Conservation (phyloP, 2,888 invertebrate species). For the Drosophila buzzatii region DNA sequence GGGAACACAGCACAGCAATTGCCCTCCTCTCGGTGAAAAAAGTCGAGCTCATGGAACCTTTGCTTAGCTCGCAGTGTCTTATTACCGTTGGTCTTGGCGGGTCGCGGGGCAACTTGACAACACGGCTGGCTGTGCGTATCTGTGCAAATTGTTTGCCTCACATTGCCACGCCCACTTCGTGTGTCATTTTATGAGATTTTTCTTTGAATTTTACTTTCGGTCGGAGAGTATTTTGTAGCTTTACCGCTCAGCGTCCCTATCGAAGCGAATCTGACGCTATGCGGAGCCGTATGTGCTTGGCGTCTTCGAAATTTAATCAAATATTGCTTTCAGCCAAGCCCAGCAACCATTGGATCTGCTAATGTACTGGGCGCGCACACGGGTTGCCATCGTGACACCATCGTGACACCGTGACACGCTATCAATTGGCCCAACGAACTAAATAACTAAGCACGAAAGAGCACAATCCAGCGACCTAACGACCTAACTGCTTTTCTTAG, state of each 20-base stretch:
- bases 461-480: background rate
- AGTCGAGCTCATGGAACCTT: slow-evolving; percentile 35
- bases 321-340: slow-evolving; percentile 49
- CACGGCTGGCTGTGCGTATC: slow-evolving; percentile 58
- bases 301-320: slow-evolving; percentile 66
- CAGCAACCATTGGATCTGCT: slow-evolving; percentile 16
- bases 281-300: slow-evolving; percentile 57
- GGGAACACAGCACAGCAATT: slow-evolving; percentile 63
- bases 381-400: background rate
- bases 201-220: slow-evolving; percentile 30
- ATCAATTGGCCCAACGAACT: background rate
- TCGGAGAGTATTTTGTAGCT: slow-evolving; percentile 8
- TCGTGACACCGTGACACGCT: slow-evolving; percentile 7
- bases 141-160: slow-evolving; percentile 28
- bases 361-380: background rate
- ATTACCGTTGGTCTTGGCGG: slow-evolving; percentile 40
- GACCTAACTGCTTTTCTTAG: background rate
- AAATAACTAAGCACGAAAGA: background rate
- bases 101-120: slow-evolving; percentile 40
- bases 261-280: slow-evolving; percentile 27
- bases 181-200: slow-evolving; percentile 32
- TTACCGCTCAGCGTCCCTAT: slow-evolving; percentile 16
- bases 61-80: slow-evolving; percentile 58
- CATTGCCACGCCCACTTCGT: slow-evolving; percentile 7
- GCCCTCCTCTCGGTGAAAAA: slow-evolving; percentile 30